phyloP scores from a whole-genome alignment of 1,140 invertebrate species.

The Cotesia vestalis region DNA sequence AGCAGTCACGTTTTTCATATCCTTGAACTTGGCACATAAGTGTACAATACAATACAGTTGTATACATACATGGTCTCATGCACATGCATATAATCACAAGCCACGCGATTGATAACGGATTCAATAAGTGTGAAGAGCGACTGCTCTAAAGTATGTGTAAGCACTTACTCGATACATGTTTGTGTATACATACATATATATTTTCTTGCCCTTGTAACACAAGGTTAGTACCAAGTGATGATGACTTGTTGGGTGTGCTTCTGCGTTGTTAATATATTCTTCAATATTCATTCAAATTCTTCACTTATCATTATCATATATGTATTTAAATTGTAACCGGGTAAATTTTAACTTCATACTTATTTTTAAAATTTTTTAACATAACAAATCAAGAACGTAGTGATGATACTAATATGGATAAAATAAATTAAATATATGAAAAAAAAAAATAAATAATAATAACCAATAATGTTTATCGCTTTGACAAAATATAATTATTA shows the following conservation, averaged over 20 bases:
- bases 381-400: too few relatives aligned
- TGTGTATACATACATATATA: constrained; percentile 6
- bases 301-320: neutral
- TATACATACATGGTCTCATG: constrained; percentile 5
- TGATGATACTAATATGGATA: too few relatives aligned
- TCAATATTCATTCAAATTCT: constrained; percentile 3
- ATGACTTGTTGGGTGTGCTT: constrained; percentile 12
- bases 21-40: constrained; percentile 57
- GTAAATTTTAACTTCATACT: neutral
- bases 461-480: too few relatives aligned
- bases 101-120: constrained; percentile 44
- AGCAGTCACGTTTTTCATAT: constrained; percentile 49
- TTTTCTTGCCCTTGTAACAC: constrained; percentile 23
- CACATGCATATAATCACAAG: constrained; percentile 38
- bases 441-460: too few relatives aligned
- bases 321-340: neutral
- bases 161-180: neutral
- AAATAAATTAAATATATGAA: too few relatives aligned
- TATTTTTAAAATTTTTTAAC: too few relatives aligned
- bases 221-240: constrained; percentile 28
- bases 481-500: too few relatives aligned
- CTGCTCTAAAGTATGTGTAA: neutral
- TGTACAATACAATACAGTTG: constrained; percentile 2
- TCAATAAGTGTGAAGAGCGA: constrained; percentile 12
- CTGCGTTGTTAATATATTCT: constrained; percentile 11